Evolutionary conservation across 2,113 vertebrate genomes (phyloP), one percentile per base, ranked within the genome.

Genomic region (Melanocharis versteri): DNA sequence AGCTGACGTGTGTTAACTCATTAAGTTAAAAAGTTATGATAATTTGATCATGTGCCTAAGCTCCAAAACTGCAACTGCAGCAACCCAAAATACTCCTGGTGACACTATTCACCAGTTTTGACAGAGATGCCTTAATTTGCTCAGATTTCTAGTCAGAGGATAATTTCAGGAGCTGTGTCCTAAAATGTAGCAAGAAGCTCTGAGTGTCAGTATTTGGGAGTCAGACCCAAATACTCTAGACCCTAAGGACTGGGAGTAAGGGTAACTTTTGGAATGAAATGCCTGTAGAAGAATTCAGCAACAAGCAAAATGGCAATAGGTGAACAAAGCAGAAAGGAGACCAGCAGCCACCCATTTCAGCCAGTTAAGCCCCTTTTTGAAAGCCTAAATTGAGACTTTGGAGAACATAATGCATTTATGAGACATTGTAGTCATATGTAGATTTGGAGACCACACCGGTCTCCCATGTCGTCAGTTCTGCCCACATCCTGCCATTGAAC

Each of bases 11-110:
- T 96, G 94, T 95, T 97, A 96, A 97, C 94, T 96, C 95, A 94
- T 97, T 97, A 94, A 95, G 89, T 96, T 94, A 94, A 94, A 95
- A 97, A 97, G 95, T 97, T 97, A 96, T 94, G 94, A 92, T 97
- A 96, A 96, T 96, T 89, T 93, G 88, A 88, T 96, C 90, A 89
- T 93, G 92, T 94, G 94, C 83, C 79, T 93, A 75, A 90, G 60
- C 83, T 90, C 92, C 85, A 80, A 95, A 96, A 95, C 71, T 93
- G 95, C 92, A 90, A 91, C 88, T 85, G 89, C 95, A 93, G 93
- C 95, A 93, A 66, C 95, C 90, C 85, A 83, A 93, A 94, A 83
- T 92, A 62, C 85, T 90, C 66, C 76, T 83, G 71, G 87, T 92
- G 71, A 91, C 86, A 83, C 35, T 80, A 28, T 72, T 91, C 79